These are phyloP conservation scores for Oegoconia quadripuncta DNA, from an alignment of 2,888 invertebrate genomes.

Conservation along the genomic window DNA sequence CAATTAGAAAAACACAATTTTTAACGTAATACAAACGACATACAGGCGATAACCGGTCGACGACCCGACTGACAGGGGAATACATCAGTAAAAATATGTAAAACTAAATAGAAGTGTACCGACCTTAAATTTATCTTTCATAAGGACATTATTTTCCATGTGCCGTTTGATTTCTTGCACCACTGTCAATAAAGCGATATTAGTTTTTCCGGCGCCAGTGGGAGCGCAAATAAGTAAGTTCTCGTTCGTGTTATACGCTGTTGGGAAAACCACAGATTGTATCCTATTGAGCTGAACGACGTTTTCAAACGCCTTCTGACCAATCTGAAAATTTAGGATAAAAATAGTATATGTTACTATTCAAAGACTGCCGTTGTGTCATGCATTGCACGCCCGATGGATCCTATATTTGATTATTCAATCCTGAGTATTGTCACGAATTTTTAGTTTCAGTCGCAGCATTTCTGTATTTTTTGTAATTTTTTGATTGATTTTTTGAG, in stretches of 20 bases:
- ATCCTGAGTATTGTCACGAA: too few species aligned
- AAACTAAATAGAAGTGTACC: constrained; percentile 16
- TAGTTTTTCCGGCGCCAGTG: constrained; percentile 99
- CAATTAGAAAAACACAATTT: background rate
- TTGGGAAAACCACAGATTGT: constrained; percentile 96
- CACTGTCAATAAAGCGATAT: constrained; percentile 96
- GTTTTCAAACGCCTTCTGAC: constrained; percentile 92
- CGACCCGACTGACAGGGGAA: background rate
- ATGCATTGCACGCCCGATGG: too few species aligned
- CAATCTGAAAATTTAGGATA: constrained; percentile 81
- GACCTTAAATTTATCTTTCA: constrained; percentile 95
- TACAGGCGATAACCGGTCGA: too few species aligned
- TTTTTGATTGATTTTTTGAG: too few species aligned
- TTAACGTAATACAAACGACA: background rate
- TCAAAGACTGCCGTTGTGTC: too few species aligned
- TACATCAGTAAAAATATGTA: background rate
- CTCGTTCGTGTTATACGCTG: constrained; percentile 97
- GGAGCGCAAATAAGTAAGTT: constrained; percentile 99
- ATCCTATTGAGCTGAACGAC: constrained; percentile 94
- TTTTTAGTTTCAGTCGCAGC: too few species aligned
- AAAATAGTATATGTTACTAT: background rate
- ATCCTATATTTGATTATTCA: too few species aligned
- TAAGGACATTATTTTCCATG: constrained; percentile 88
- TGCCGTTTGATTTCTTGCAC: constrained; percentile 94
- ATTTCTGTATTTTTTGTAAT: too few species aligned